phyloP scores from a whole-genome alignment of 2,113 vertebrate species.

The Lanius collurio region DNA sequence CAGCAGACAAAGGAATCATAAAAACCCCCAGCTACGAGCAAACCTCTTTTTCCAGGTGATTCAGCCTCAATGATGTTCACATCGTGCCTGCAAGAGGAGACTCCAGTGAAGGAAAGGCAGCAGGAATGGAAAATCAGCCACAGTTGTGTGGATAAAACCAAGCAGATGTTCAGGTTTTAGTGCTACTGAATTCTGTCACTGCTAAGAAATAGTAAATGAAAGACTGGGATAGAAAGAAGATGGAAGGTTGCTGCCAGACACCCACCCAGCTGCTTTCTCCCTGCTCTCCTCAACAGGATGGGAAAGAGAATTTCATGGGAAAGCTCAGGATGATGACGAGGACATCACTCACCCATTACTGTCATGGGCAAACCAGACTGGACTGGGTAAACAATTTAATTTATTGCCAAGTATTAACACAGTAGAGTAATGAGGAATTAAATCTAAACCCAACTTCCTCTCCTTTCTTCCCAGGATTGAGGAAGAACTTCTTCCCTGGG shows the following conservation, averaged over 20 bases:
- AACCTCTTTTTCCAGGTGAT: neutral
- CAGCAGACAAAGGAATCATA: neutral
- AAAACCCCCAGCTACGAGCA: neutral
- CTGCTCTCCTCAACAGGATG: neutral
- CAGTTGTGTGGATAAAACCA: rapidly evolving
- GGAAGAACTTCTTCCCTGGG: neutral
- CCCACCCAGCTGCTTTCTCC: neutral
- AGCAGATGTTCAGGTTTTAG: neutral
- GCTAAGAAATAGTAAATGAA: neutral
- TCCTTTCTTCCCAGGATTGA: neutral
- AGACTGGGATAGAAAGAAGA: neutral
- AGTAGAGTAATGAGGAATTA: neutral
- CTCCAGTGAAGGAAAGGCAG: neutral
- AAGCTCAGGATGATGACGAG: neutral
- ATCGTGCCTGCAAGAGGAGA: neutral
- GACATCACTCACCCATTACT: neutral
- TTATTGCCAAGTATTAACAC: neutral
- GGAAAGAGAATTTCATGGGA: neutral
- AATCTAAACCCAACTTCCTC: rapidly evolving
- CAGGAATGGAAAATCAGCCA: neutral
- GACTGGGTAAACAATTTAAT: neutral
- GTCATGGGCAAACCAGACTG: neutral
- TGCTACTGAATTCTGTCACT: neutral
- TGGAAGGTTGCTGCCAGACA: neutral
- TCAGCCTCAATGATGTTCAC: neutral